Evolutionary conservation across 2,888 invertebrate genomes (phyloP).

Genomic region (Sesia apiformis): DNA sequence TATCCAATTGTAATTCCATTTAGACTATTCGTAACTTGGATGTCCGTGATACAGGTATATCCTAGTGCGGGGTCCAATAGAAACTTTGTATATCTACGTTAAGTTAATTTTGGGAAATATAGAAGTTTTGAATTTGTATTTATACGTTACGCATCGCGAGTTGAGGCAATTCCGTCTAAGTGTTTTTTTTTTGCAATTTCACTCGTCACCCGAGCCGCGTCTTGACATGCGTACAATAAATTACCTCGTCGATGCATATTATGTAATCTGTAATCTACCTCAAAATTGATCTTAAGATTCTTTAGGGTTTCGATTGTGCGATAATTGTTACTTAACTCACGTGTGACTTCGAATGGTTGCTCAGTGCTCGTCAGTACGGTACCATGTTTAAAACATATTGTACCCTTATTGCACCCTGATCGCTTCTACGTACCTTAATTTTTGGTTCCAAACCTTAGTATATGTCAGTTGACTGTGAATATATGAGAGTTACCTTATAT

Average conservation of each 20-base stretch:
- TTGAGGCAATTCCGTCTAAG: too few species aligned
- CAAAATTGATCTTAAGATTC: constrained; percentile 72
- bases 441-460: constrained; percentile 36
- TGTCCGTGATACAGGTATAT: too few species aligned
- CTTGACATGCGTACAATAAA: constrained; percentile 55
- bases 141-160: too few species aligned
- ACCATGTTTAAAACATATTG: constrained; percentile 51
- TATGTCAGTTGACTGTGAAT: constrained; percentile 61
- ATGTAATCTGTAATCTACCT: constrained; percentile 68
- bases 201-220: constrained; percentile 21
- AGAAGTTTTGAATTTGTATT: too few species aligned
- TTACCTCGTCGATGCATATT: constrained; percentile 69
- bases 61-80: too few species aligned
- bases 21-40: too few species aligned
- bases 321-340: constrained; percentile 69
- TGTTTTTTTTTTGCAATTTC: too few species aligned
- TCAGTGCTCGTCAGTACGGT: constrained; percentile 54
- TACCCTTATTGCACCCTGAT: constrained; percentile 44
- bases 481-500: constrained; percentile 57
- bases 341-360: constrained; percentile 64
- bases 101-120: too few species aligned
- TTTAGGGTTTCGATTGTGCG: constrained; percentile 62
- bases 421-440: constrained; percentile 42
- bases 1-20: too few species aligned
- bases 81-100: too few species aligned